Percentiles rank a stretch among this genome's conserved stretches.
phyloP scores from a whole-genome alignment of 2,113 vertebrate genomes.

The Protobothrops mucrosquamatus region DNA sequence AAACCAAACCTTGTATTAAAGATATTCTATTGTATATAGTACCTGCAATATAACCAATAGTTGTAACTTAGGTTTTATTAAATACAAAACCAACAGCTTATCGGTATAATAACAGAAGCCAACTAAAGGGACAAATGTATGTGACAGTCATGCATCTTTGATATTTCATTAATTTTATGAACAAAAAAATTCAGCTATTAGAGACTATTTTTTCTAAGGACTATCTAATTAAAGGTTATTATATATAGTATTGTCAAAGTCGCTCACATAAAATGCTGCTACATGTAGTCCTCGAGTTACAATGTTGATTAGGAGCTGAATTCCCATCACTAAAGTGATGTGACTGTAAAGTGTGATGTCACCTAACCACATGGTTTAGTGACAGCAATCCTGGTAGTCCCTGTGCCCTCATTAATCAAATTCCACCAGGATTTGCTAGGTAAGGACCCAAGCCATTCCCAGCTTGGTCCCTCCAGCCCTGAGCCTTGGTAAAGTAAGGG shows the following conservation, averaged over 20 bases:
- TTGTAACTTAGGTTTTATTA: background rate
- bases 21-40: constrained; percentile 34
- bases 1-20: constrained; percentile 52
- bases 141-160: background rate
- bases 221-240: too few species aligned
- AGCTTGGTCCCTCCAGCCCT: background rate
- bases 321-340: background rate
- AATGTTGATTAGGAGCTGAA: background rate
- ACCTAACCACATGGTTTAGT: background rate
- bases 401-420: background rate
- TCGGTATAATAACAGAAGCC: background rate
- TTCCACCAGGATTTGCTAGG: background rate
- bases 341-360: background rate
- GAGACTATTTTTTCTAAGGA: too few species aligned
- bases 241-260: background rate
- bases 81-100: background rate
- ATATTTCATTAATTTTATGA: background rate
- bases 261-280: background rate
- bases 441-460: background rate
- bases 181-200: background rate
- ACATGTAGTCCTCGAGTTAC: background rate
- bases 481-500: background rate
- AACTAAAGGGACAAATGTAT: background rate
- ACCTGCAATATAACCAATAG: constrained; percentile 26
- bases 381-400: background rate